Base-by-base conservation (phyloP, 2,113 vertebrate species). In the Ardeotis arabs region DNA sequence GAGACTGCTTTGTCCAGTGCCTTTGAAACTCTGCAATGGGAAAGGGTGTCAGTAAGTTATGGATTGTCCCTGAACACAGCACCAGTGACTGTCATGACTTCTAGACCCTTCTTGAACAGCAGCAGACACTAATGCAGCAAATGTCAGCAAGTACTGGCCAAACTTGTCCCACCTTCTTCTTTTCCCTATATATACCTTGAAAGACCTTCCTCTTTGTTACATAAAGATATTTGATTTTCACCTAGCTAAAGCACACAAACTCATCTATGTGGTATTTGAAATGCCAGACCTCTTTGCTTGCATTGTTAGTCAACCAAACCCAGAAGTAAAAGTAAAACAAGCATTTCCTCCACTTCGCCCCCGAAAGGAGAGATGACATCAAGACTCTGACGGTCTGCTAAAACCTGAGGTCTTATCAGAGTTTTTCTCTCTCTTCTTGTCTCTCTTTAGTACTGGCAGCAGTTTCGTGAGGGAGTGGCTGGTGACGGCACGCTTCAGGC, bases 401-500 rank as follows among this genome's bases (percentile, higher is more conserved):
- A 83, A 93, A 64, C 14, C 8, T 3, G 0, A 3, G n/a, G 4
- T 72, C n/a, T 50, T 28, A 25, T 28, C 2, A 62, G 5, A 23
- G 3, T 28, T 59, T 60, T 47, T 62, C 13, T 70, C 27, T 69
- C 41, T 44, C 18, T 62, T 35, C 20, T 83, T 88, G 24, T 4
- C 12, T 33, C 1, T 70, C 35, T 35, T 67, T 20, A 22, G 29
- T 67, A 31, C 7, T 15, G 44, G 4, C 14, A 53, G 2, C 4
- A n/a, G 7, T 20, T 35, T 23, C 0, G 0, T 29, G 39, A 69
- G 12, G 3, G 9, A 0, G 0, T 21, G 8, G n/a, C 22, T 55
- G 44, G 6, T 15, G 29, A 20, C 31, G 45, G 18, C 10, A 31
- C 7, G 7, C 35, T 63, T 58, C 27, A 28, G 33, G 12, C 16